Conservation (phyloP, 2,888 invertebrate species). For the Acleris holmiana region DNA sequence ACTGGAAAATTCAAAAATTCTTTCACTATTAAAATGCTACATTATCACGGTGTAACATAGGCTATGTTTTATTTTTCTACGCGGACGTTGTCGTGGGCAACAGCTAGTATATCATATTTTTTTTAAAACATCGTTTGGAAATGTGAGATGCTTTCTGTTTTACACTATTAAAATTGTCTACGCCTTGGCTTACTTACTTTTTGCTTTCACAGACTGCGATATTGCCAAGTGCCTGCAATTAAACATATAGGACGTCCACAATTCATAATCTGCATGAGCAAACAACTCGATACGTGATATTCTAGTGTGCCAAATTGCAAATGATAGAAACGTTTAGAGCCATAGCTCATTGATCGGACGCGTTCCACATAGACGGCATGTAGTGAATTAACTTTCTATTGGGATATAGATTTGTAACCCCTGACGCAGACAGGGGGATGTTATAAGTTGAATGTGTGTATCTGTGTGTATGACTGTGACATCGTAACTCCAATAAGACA, state of each 20-base stretch:
- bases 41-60: too few relatives aligned
- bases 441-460: too few relatives aligned
- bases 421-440: not conserved
- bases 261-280: conserved; percentile 5
- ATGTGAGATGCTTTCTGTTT: too few relatives aligned
- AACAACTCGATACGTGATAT: conserved; percentile 18
- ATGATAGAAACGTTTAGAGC: conserved; percentile 16
- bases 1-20: too few relatives aligned
- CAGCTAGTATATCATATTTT: too few relatives aligned
- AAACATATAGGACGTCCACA: conserved; percentile 17
- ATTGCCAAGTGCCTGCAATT: not conserved
- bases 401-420: not conserved
- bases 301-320: conserved; percentile 29
- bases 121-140: not conserved
- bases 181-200: conserved; percentile 3
- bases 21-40: too few relatives aligned
- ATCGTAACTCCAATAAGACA: too few relatives aligned
- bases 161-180: too few relatives aligned
- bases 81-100: too few relatives aligned
- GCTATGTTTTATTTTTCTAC: too few relatives aligned
- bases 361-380: conserved; percentile 28
- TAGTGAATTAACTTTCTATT: not conserved
- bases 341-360: conserved; percentile 30
- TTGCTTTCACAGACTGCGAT: not conserved
- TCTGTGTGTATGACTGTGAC: too few relatives aligned